Conservation (phyloP, 2,888 invertebrate genomes). For the Ophion obscuratus region DNA sequence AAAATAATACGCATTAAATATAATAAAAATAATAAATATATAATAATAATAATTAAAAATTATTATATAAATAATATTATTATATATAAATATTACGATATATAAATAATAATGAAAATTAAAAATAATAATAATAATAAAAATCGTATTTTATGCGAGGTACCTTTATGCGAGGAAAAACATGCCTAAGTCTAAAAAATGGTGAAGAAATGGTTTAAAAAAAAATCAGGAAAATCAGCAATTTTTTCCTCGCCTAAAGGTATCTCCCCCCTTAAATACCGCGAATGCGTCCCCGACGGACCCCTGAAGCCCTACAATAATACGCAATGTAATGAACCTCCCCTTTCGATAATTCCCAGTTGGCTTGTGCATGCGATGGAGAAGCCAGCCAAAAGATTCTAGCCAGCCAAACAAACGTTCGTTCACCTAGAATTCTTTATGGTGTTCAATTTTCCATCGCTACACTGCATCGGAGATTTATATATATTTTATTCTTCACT, state of each 20-base stretch:
- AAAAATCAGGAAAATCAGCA: too few species aligned
- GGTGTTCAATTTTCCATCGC: not conserved
- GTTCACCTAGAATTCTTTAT: slow-evolving; percentile 36
- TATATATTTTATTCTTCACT: not conserved
- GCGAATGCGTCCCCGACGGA: slow-evolving; percentile 67
- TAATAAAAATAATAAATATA: too few species aligned
- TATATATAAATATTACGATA: too few species aligned
- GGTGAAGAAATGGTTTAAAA: too few species aligned
- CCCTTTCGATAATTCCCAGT: slow-evolving; percentile 69
- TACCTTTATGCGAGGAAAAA: not conserved
- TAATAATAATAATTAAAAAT: too few species aligned
- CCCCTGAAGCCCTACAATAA: slow-evolving; percentile 76
- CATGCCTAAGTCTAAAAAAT: not conserved
- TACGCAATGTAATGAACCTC: slow-evolving; percentile 66
- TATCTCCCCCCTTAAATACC: not conserved
- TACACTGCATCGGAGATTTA: not conserved
- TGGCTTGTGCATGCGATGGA: slow-evolving; percentile 66
- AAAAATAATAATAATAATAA: too few species aligned
- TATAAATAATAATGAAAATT: too few species aligned
- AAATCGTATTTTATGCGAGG: not conserved
- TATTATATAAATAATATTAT: too few species aligned
- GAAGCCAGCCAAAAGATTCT: slow-evolving; percentile 72
- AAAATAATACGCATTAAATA: too few species aligned
- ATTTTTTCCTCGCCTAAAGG: too few species aligned
- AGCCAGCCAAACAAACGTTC: slow-evolving; percentile 52